phyloP scores from a whole-genome alignment of 2,888 invertebrate genomes.

The Campopleginae sp. region DNA sequence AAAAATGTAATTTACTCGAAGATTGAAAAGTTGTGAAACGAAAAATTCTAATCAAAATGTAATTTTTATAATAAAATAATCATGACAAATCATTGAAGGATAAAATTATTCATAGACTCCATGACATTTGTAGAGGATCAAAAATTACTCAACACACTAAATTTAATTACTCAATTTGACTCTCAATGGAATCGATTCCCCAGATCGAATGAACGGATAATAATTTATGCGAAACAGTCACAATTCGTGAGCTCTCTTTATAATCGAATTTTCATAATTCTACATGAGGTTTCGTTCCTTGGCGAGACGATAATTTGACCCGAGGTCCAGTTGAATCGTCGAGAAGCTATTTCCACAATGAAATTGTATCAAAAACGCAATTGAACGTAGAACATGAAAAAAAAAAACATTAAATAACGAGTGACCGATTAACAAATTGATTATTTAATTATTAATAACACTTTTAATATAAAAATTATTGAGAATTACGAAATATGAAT shows the following conservation, averaged over 20 bases:
- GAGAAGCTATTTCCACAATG: neutral
- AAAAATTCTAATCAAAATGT: neutral
- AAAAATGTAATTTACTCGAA: neutral
- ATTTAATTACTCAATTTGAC: neutral
- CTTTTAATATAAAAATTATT: neutral
- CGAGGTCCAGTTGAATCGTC: neutral
- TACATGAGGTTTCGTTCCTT: neutral
- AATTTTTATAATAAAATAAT: neutral
- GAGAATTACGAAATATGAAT: neutral
- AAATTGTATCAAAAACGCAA: neutral
- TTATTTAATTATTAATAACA: neutral
- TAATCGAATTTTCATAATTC: neutral
- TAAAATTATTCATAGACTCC: neutral
- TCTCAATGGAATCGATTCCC: neutral
- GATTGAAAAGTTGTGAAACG: neutral
- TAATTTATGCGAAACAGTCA: slow-evolving; percentile 5
- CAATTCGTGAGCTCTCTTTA: neutral
- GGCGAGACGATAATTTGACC: neutral
- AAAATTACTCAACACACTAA: neutral
- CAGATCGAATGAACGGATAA: neutral
- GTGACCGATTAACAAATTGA: neutral
- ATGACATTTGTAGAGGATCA: slow-evolving; percentile 7
- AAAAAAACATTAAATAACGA: neutral
- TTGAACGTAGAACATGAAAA: neutral
- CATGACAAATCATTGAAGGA: neutral